Base-by-base conservation (phyloP, 2,888 invertebrate genomes). In the Ophion ellenae region DNA sequence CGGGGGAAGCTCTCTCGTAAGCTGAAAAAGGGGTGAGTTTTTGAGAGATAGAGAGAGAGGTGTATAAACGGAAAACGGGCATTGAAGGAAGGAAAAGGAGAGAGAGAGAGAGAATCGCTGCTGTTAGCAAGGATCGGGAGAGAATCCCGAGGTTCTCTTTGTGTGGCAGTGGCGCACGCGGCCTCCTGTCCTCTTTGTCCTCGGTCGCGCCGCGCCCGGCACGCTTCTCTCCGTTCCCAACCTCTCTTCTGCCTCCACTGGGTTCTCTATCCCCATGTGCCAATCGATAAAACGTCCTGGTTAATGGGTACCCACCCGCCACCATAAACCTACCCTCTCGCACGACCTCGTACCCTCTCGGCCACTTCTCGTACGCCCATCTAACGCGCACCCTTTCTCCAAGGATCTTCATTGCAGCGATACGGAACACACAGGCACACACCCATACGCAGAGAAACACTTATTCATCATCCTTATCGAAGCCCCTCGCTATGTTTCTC, bases 141-240 rank as follows among this genome's bases (percentile, higher is more conserved):
- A 53, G 70, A 61, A 81, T 81, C 79, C 85, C 80, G 66, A 69
- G 79, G 87, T 84, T 83, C 83, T 88, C 91, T 91, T 91, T 91
- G 90, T 91, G 89, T 91, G 90, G 90, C 90, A 90, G 89, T 90
- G 90, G 90, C 91, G 90, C 91, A 90, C 90, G 91, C 90, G 90
- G 90, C 89, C 88, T 91, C 87, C 83, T 82, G 84, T 90, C 85
- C 89, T 89, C 91, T 91, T 91, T 91, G 91, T 91, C 90, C 90
- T 87, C 87, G 76, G 89, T 87, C 86, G 76, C 45, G 70, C 75
- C 75, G 69, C 74, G 88, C 74, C 40, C 90, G 90, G 89, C 90
- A 90, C 90, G 91, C 90, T 90, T 89, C 88, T 81, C 76, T 67
- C 36, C 45, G n/a, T 20, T 24, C 40, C 17, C 40, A 17, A 11